A percentile compares a stretch with the other conserved stretches of the same genome.
Conservation (phyloP, 2,888 invertebrate species). For the Spodoptera exigua region DNA sequence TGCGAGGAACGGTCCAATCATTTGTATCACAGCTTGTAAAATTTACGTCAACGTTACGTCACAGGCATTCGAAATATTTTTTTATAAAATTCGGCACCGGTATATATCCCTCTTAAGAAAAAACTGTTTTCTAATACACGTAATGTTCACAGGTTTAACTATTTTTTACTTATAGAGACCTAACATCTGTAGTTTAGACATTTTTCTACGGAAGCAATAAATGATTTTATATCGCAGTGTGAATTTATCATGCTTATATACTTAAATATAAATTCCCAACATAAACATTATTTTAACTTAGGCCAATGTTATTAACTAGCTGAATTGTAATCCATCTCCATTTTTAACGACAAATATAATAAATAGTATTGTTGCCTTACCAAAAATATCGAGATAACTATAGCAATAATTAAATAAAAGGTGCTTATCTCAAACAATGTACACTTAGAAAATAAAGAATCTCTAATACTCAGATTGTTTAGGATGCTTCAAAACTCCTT, state of each 20-base stretch:
- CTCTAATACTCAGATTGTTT: too few species aligned
- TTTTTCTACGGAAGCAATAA: slow-evolving; percentile 23
- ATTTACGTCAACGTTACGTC: too few species aligned
- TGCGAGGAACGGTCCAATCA: too few species aligned
- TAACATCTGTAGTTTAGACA: slow-evolving; percentile 2
- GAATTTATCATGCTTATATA: slow-evolving; percentile 5
- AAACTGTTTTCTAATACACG: slow-evolving; percentile 3
- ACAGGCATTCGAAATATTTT: too few species aligned
- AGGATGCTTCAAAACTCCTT: too few species aligned
- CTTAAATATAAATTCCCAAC: slow-evolving; percentile 3
- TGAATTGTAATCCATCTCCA: slow-evolving; percentile 28
- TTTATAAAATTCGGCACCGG: too few species aligned
- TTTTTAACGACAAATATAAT: neutral
- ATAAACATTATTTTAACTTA: slow-evolving; percentile 15
- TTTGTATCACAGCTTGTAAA: too few species aligned
- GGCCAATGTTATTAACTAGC: slow-evolving; percentile 13
- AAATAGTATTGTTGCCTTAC: slow-evolving; percentile 19
- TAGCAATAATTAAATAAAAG: too few species aligned
- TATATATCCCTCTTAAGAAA: neutral
- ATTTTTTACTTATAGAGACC: slow-evolving; percentile 10
- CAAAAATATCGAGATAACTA: neutral
- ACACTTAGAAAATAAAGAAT: too few species aligned
- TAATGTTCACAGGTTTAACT: too few species aligned
- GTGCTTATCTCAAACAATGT: too few species aligned
- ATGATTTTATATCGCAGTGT: slow-evolving; percentile 7